Base-by-base conservation (phyloP, 1,140 invertebrate species). In the Danaus plexippus region DNA sequence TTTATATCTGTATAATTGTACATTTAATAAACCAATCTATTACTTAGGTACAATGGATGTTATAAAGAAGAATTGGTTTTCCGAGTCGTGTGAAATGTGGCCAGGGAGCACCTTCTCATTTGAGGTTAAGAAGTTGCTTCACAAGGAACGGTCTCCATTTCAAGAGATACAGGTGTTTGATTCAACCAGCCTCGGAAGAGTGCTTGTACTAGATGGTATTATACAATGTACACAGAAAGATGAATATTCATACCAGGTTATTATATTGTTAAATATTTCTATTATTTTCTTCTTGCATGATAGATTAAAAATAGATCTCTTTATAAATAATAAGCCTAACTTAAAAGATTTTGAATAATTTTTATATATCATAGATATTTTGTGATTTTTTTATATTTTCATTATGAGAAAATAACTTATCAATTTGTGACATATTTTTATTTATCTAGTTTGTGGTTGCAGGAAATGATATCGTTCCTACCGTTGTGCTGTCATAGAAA, bases 141-240 rank as follows among this genome's bases (percentile, higher is more conserved):
- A 96, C 76, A 76, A 92, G 3, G 94, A 95, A 79, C 92, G 92
- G 72, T 98, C 97, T 0, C 87, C 93, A 53, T 99, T 91, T 83
- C 98, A 99, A 88, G 92, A 98, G 73, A 92, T 99, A 48, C 75
- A 95, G 48, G 92, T 99, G 8, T 89, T 98, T 52, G 90, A 98
- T 85, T 98, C 96, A 93, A 97, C 93, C 80, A 91, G 92, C 18
- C 94, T 97, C 85, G 98, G 98, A 0, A 93, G 88, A 80, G 95
- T 94, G 43, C 80, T 99, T 9, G 92, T 98, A 9, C 86, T 99
- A 11, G 98, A 99, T 88, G 96, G 97, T 44, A 95, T 98, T 7
- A 98, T 99, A 69, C 98, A 99, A 80, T 98, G 96, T 67, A 97
- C 97, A 2, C 94, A 99, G 79, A 90, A 90, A 61, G 98, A 99